Percentiles rank a stretch among this genome's conserved stretches.
Evolutionary conservation across 2,113 vertebrate genomes (phyloP).

Genomic region (Colinus virginianus): DNA sequence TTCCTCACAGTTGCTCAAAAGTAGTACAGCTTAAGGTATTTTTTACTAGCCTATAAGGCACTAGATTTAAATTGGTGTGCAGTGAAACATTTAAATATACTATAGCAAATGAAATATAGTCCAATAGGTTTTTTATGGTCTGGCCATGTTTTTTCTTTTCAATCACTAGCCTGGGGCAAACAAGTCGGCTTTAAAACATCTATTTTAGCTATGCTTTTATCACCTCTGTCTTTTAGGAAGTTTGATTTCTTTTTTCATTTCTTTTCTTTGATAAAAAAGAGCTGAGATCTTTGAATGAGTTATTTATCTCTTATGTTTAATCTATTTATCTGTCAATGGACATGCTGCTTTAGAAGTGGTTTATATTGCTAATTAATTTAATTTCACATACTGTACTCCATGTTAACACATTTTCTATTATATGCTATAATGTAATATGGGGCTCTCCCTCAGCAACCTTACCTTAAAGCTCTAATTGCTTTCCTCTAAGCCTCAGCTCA

Average conservation of each 20-base stretch:
- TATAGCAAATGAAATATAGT: conserved; percentile 70
- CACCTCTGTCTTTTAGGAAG: conserved; percentile 68
- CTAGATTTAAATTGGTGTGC: conserved; percentile 57
- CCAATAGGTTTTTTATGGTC: conserved; percentile 72
- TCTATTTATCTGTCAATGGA: conserved; percentile 74
- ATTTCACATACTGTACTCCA: conserved; percentile 70
- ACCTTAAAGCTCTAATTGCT: conserved; percentile 79
- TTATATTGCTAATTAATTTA: conserved; percentile 83
- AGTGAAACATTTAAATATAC: conserved; percentile 70
- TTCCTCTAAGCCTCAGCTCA: conserved; percentile 70
- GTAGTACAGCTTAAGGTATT: conserved; percentile 52
- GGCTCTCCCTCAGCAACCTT: conserved; percentile 68
- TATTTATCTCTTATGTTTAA: conserved; percentile 65
- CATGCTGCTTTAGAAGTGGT: conserved; percentile 70
- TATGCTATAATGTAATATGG: conserved; percentile 60
- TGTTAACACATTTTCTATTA: conserved; percentile 79
- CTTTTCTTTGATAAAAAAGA: conserved; percentile 56
- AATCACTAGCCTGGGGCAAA: conserved; percentile 60
- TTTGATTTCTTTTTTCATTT: conserved; percentile 51
- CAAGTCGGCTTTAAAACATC: conserved; percentile 59
- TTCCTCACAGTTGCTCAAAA: conserved; percentile 37
- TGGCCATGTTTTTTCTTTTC: conserved; percentile 61
- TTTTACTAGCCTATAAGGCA: conserved; percentile 29
- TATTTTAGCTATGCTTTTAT: conserved; percentile 66
- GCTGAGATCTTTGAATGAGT: conserved; percentile 54